Percentiles rank a stretch among this genome's conserved stretches.
Conservation (phyloP, 2,888 invertebrate species). For the Ischnura elegans region DNA sequence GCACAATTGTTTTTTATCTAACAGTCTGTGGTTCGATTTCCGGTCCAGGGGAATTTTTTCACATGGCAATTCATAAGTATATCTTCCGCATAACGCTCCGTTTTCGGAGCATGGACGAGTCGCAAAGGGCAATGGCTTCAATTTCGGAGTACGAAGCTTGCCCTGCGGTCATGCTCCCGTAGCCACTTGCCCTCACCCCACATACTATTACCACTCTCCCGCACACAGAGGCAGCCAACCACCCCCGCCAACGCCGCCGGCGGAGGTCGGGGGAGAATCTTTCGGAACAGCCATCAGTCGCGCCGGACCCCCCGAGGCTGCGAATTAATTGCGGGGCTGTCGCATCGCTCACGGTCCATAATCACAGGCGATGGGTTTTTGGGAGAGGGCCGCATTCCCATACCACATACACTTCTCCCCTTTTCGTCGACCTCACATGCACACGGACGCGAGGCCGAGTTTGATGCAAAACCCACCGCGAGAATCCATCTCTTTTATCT, state of each 20-base stretch:
- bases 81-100: too few relatives aligned
- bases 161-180: not conserved
- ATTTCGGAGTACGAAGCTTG: too few relatives aligned
- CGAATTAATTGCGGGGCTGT: not conserved
- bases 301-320: not conserved
- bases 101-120: too few relatives aligned
- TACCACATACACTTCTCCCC: not conserved
- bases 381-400: not conserved
- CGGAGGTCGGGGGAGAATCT: not conserved
- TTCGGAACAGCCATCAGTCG: not conserved
- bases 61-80: too few relatives aligned
- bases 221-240: too few relatives aligned
- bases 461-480: too few relatives aligned
- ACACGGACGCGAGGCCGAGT: too few relatives aligned
- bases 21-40: too few relatives aligned
- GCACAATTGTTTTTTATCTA: too few relatives aligned
- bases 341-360: not conserved
- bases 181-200: not conserved
- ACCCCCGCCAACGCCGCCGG: not conserved
- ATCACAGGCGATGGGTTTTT: not conserved
- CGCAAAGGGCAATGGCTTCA: too few relatives aligned
- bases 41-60: too few relatives aligned
- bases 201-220: not conserved
- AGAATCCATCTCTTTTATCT: not conserved
- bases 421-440: not conserved